Base-by-base conservation (phyloP, 2,888 invertebrate species). In the Gymnoscelis rufifasciata region DNA sequence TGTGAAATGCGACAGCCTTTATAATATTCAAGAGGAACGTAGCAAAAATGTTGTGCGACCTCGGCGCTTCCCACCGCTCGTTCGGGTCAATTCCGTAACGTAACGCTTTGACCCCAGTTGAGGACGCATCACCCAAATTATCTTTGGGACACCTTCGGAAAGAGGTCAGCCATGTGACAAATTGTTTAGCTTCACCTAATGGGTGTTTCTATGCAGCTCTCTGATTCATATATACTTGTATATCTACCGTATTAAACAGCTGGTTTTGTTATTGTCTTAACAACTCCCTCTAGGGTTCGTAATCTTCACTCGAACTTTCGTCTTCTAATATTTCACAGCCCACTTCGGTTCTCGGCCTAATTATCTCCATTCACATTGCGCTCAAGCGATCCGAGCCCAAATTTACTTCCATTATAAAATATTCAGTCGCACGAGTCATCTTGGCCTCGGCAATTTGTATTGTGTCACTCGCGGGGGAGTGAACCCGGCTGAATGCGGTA, bases 171-270 rank as follows among this genome's bases (percentile, higher is more conserved):
- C 60, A 61, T 59, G 66, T 70, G 68, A 70, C 74, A 68, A 78
- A 81, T 78, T 74, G 71, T 74, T 71, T 68, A 77, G 66, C 67
- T 64, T 63, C 61, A 64, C 67, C 73, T 78, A 80, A 81, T 76
- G 70, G 70, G 61, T 63, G 62, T 55, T 55, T 56, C 57, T 43
- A 65, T 60, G 60, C 63, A 57, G n/a, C n/a, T n/a, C n/a, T n/a
- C n/a, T n/a, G n/a, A n/a, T n/a, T n/a, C n/a, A n/a, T n/a, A n/a
- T n/a, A n/a, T n/a, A n/a, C n/a, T n/a, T 28, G 28, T 30, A 30
- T 8, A 27, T 14, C 28, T 23, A 27, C 23, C 27, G 38, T 27
- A 42, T 38, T 23, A 29, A 33, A 37, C 37, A 33, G 10, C 13
- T 12, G 36, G 26, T 27, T 42, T 19, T 19, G 30, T 26, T 23